Base-by-base conservation (phyloP, 92 coral and sea anemone genomes). In the Parazoanthus darwini region DNA sequence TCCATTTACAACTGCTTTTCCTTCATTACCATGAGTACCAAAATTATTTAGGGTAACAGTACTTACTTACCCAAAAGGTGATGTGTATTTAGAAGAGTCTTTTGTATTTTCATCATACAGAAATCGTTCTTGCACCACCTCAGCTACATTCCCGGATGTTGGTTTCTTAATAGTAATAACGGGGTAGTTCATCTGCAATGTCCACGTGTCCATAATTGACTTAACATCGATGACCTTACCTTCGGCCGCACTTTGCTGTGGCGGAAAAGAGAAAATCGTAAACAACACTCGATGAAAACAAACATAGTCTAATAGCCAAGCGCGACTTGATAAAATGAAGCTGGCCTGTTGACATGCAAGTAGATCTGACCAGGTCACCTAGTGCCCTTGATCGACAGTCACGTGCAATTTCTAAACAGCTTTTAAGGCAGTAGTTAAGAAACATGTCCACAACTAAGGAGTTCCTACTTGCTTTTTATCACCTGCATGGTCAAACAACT, bases 191-290 rank as follows among this genome's bases (percentile, higher is more conserved):
- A 91, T 91, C 63, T 91, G 93, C 35, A 82, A 91, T 26, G 93
- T 91, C 93, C 93, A 91, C 67, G 93, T 91, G 77, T 91, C 85
- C 93, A 91, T 91, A 71, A 91, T 88, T 72, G 63, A 88, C 56
- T 77, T 42, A 50, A 91, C 91, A 54, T 91, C 88, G 16, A 91
- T 67, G 26, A 77, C 51, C 54, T 79, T 78, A 4, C 85, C 85
- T n/a, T 91, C 91, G 1, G 9, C 75, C 63, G 91, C 89, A 73
- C 93, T 88, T 58, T 91, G 91, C 93, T 91, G 36, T 70, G 5
- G 7, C 9, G 38, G 3, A 74, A 20, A 13, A 8, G 42, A 37
- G 13, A n/a, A 46, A 26, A 39, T 3, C 1, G 51, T 22, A 26
- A 3, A 78, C 25, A 3, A 39, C 20, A 37, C 51, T 2, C 38